A percentile compares a stretch with the other conserved stretches of the same genome.
Conservation (phyloP, 2,797 vertebrate species). For the Liasis olivaceus region DNA sequence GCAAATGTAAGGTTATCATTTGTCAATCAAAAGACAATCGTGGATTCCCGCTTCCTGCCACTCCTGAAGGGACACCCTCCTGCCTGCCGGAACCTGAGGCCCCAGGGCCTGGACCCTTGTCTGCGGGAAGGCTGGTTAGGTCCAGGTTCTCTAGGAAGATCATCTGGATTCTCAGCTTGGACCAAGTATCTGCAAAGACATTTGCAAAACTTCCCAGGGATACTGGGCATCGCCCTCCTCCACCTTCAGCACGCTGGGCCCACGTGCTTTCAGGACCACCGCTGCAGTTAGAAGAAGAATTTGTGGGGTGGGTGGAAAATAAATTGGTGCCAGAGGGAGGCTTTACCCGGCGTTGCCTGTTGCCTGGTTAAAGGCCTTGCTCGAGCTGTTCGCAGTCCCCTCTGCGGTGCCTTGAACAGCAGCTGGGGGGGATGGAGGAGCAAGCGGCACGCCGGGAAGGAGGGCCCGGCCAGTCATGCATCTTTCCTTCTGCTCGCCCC, state of each 20-base stretch:
- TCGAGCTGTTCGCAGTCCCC: background rate
- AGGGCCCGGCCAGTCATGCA: background rate
- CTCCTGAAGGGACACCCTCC: no score
- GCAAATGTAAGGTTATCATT: background rate
- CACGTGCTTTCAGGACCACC: no score
- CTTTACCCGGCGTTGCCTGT: background rate
- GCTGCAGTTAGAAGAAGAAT: background rate
- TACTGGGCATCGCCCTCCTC: background rate
- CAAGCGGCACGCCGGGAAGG: background rate
- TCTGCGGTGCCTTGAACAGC: background rate
- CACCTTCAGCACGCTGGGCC: background rate
- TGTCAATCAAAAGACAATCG: background rate
- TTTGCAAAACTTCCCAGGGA: background rate
- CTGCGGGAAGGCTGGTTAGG: background rate
- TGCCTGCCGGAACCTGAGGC: background rate
- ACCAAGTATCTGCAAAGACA: background rate
- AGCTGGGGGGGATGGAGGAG: background rate
- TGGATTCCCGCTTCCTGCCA: background rate
- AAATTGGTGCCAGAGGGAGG: background rate
- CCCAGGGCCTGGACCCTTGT: background rate
- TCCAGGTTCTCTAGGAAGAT: background rate
- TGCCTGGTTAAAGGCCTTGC: background rate
- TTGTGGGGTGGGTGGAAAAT: background rate
- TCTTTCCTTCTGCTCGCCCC: background rate
- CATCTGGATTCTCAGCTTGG: background rate